Conservation (phyloP, 2,113 vertebrate genomes). For the Neodontobutis hainanensis region DNA sequence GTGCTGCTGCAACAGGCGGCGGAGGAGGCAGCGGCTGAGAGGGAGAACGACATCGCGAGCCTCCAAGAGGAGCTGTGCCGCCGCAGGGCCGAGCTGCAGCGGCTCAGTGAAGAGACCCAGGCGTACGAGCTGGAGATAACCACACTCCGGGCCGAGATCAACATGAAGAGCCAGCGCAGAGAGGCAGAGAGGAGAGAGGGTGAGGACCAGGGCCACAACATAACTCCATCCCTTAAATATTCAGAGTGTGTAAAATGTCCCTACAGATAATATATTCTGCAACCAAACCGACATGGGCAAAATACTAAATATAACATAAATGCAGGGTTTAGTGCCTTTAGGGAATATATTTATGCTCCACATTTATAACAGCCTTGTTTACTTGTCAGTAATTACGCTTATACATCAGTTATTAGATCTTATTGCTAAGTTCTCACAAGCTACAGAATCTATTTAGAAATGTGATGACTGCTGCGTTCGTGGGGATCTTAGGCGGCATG, state of each 20-base stretch:
- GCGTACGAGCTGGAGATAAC: slow-evolving; percentile 88
- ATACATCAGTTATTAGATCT: neutral
- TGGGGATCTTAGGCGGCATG: neutral
- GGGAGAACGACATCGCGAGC: slow-evolving; percentile 87
- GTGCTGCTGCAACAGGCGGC: slow-evolving; percentile 81
- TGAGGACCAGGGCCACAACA: slow-evolving; percentile 40
- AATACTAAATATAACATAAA: too few relatives aligned
- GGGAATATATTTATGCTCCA: too few relatives aligned
- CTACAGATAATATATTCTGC: too few relatives aligned
- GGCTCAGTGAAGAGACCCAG: slow-evolving; percentile 78
- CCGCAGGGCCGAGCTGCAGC: slow-evolving; percentile 81
- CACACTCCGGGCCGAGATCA: slow-evolving; percentile 85
- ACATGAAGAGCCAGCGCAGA: slow-evolving; percentile 81
- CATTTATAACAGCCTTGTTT: neutral
- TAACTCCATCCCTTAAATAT: too few relatives aligned
- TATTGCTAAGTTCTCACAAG: neutral
- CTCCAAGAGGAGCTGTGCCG: slow-evolving; percentile 87
- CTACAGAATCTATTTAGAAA: neutral
- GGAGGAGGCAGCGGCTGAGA: slow-evolving; percentile 81
- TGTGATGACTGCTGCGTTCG: neutral
- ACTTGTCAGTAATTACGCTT: neutral
- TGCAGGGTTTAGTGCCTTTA: too few relatives aligned
- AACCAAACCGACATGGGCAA: too few relatives aligned
- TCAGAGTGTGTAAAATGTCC: too few relatives aligned
- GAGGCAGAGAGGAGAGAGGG: slow-evolving; percentile 77